Evolutionary conservation across 2,113 vertebrate species (phyloP).

Genomic region (Erinaceus europaeus): DNA sequence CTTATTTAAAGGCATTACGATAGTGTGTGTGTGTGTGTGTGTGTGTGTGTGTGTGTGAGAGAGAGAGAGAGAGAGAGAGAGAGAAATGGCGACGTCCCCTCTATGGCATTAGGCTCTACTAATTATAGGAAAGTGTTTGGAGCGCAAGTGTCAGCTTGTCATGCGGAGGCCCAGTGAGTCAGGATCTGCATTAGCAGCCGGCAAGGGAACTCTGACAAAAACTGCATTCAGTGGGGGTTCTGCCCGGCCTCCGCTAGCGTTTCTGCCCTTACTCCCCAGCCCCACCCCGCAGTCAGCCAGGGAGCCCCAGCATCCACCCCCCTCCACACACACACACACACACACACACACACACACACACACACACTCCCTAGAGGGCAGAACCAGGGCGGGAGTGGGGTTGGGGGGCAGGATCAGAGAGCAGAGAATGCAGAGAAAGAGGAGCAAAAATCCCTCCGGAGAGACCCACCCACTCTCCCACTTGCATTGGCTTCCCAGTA

Average conservation of each 20-base stretch:
- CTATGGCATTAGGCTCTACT: slow-evolving; percentile 87
- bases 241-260: slow-evolving; percentile 69
- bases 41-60: too few species aligned
- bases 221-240: slow-evolving; percentile 44
- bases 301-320: neutral
- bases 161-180: slow-evolving; percentile 83
- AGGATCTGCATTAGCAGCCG: slow-evolving; percentile 82
- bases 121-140: slow-evolving; percentile 88
- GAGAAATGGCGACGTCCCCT: slow-evolving; percentile 87
- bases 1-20: slow-evolving; percentile 88
- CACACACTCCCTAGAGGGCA: too few species aligned
- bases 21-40: slow-evolving; percentile 81
- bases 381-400: too few species aligned
- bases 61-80: too few species aligned
- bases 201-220: slow-evolving; percentile 79
- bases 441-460: neutral
- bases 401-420: neutral
- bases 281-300: too few species aligned
- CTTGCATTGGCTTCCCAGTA: neutral
- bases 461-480: neutral
- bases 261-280: neutral
- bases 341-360: too few species aligned
- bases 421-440: neutral
- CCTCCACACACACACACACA: neutral
- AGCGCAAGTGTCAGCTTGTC: slow-evolving; percentile 88